phyloP scores from a whole-genome alignment of 2,113 vertebrate genomes.

The Amazona guildingii region DNA sequence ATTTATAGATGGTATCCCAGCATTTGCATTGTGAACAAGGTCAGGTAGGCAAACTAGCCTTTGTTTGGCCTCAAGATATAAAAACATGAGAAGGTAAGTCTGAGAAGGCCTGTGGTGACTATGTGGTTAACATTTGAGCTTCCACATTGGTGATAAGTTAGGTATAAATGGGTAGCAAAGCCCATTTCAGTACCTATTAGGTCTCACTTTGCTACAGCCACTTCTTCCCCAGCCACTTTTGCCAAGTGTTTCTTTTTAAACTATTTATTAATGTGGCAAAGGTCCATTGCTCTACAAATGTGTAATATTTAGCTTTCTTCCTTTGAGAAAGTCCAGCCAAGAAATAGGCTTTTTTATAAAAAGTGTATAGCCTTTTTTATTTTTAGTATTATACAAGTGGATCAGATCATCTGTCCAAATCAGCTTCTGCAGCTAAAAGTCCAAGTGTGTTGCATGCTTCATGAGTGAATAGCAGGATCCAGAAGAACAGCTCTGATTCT shows the following conservation, averaged over 20 bases:
- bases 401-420: not conserved
- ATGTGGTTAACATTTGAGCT: not conserved
- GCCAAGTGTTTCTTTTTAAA: not conserved
- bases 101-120: not conserved
- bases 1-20: not conserved
- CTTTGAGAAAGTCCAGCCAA: not conserved
- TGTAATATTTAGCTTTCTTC: not conserved
- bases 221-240: not conserved
- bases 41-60: not conserved
- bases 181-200: not conserved
- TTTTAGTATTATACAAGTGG: not conserved
- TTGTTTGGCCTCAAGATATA: not conserved
- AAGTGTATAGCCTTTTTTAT: not conserved
- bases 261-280: not conserved
- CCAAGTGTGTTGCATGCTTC: rapidly evolving
- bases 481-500: not conserved
- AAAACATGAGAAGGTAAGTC: not conserved
- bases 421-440: not conserved
- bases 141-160: not conserved
- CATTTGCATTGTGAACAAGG: not conserved
- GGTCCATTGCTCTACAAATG: not conserved
- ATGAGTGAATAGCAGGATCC: not conserved
- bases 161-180: not conserved
- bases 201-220: not conserved
- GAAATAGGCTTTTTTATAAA: not conserved